Base-by-base conservation (phyloP, 2,113 vertebrate genomes). In the Balaeniceps rex region DNA sequence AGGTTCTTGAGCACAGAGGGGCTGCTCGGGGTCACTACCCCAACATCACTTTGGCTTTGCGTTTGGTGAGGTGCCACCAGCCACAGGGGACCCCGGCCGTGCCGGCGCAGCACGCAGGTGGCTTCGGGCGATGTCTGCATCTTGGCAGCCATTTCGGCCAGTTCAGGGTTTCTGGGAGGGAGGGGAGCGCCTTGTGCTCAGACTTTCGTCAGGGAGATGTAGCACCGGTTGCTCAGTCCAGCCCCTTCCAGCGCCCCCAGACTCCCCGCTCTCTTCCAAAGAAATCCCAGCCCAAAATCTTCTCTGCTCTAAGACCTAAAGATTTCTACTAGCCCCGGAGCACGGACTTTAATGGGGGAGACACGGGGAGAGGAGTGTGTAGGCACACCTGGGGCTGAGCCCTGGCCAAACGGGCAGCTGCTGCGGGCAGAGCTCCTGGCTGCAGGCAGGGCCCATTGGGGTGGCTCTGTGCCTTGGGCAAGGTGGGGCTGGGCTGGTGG, bases 121-220 rank as follows among this genome's bases (percentile, higher is more conserved):
- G 15, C 40, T 55, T n/a, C 1, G 4, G 49, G 29, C 1, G 0
- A 55, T 2, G 11, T 26, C 42, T 55, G n/a, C 58, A 10, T 19
- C 51, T 22, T 14, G 25, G 51, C 33, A 64, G 49, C 42, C 49
- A 2, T 12, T 61, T 54, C 2, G 1, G 47, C 65, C 55, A 46
- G 46, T 40, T 40, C 24, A 19, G 57, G 29, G 29, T 34, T 17
- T 47, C 31, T n/a, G 49, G 33, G 40, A 72, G 49, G 40, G 40
- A 55, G 9, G 19, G 7, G 40, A 80, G 23, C 2, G 0, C 61
- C 52, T 60, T 28, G 18, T 11, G 12, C 61, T 66, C 51, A 14
- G 44, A 57, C 31, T 25, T 38, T 14, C 3, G 0, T 4, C 26
- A 19, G 28, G 61, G 16, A 90, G 24, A 34, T 19, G 34, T 9